Conservation (phyloP, 2,888 invertebrate genomes). For the Pheosia gnoma region DNA sequence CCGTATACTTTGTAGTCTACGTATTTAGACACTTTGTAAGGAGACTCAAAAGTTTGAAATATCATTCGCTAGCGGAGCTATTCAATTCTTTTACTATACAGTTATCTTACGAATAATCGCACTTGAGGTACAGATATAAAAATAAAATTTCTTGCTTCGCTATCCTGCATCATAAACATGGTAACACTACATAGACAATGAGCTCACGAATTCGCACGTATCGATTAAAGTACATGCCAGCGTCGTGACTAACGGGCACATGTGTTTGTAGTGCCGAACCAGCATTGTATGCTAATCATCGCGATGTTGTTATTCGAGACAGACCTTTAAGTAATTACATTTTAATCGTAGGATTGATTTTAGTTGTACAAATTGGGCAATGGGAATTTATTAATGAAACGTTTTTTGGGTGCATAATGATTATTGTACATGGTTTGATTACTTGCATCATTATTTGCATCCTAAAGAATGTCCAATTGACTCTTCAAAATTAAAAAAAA, state of each 20-base stretch:
- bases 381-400: neutral
- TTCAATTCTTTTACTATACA: too few relatives aligned
- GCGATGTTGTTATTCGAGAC: constrained; percentile 48
- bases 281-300: constrained; percentile 70
- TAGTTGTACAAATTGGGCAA: neutral
- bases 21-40: too few relatives aligned
- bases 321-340: constrained; percentile 48
- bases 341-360: constrained; percentile 49
- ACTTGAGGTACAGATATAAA: neutral
- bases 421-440: neutral
- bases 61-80: too few relatives aligned
- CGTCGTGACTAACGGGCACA: constrained; percentile 46
- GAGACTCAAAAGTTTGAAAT: too few relatives aligned
- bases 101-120: too few relatives aligned
- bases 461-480: too few relatives aligned
- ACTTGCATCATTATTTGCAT: too few relatives aligned
- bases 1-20: too few relatives aligned
- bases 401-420: constrained; percentile 2
- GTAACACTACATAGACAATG: constrained; percentile 22
- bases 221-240: constrained; percentile 38
- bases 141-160: neutral
- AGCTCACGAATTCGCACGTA: constrained; percentile 36
- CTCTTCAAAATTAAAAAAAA: too few relatives aligned
- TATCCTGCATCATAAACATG: neutral
- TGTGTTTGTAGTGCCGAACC: constrained; percentile 47